A percentile compares a stretch with the other conserved stretches of the same genome.
Conservation (phyloP, 2,888 invertebrate species). For the Aspidiotus destructor region DNA sequence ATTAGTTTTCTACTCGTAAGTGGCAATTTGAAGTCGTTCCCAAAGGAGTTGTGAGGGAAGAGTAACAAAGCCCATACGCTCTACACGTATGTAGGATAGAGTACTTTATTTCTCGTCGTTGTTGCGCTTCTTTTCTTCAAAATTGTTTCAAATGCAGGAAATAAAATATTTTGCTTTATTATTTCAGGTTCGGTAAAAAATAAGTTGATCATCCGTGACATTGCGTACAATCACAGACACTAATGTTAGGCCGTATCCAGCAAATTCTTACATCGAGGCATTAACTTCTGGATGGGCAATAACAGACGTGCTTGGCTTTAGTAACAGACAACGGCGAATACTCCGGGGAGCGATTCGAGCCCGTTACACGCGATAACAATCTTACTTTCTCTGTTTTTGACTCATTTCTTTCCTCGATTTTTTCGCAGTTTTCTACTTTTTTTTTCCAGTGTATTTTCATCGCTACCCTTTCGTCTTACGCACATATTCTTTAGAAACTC, state of each 20-base stretch:
- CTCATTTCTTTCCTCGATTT: background rate
- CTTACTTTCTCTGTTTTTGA: constrained; percentile 21
- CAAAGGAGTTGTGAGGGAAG: constrained; percentile 13
- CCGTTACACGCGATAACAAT: constrained; percentile 23
- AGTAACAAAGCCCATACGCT: background rate
- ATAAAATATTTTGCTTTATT: constrained; percentile 30
- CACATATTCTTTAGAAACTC: background rate
- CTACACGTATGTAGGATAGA: constrained; percentile 11
- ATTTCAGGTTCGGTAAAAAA: constrained; percentile 29
- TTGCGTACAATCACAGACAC: constrained; percentile 31
- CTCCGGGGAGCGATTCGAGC: constrained; percentile 28
- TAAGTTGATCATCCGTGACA: constrained; percentile 33
- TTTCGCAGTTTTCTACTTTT: background rate
- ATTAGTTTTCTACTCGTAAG: constrained; percentile 14
- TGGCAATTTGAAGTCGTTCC: constrained; percentile 30
- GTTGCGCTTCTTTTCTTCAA: constrained; percentile 5
- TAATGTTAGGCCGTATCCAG: constrained; percentile 32
- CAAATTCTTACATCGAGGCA: constrained; percentile 30
- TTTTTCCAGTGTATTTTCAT: background rate
- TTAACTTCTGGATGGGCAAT: constrained; percentile 33
- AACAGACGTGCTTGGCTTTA: constrained; percentile 32
- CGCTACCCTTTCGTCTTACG: background rate
- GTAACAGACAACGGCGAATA: constrained; percentile 29
- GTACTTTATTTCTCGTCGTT: background rate
- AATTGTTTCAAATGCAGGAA: constrained; percentile 29